These are phyloP conservation scores for Allacma fusca DNA, from an alignment of 2,888 invertebrate genomes.

Conservation along the genomic window DNA sequence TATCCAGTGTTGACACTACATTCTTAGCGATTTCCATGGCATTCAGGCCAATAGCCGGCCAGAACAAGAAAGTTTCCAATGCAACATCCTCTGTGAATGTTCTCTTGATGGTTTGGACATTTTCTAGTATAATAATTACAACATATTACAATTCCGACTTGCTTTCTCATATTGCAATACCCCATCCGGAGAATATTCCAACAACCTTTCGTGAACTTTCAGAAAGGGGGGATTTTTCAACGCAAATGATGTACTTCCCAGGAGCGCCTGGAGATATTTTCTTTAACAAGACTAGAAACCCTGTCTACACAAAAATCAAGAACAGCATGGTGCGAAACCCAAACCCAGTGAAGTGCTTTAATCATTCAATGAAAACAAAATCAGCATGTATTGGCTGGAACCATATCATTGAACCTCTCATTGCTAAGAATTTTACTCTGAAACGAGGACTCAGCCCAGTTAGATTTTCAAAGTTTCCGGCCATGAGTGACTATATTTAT, in stretches of 20 bases:
- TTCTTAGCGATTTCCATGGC: not conserved
- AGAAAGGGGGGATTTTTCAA: not conserved
- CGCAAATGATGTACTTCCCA: constrained; percentile 23
- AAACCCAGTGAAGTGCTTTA: not conserved
- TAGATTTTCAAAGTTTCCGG: not conserved
- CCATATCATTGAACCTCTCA: not conserved
- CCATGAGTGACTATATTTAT: not conserved
- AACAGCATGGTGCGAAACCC: not conserved
- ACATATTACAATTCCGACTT: constrained; percentile 29
- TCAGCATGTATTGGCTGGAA: constrained; percentile 27
- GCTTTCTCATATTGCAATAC: not conserved
- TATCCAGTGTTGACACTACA: too few species aligned
- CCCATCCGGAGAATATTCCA: not conserved
- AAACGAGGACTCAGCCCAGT: not conserved
- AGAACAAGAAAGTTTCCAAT: not conserved
- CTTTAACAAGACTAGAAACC: constrained; percentile 18
- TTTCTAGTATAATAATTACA: not conserved
- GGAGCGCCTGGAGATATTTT: constrained; percentile 10
- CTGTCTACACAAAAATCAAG: constrained; percentile 11
- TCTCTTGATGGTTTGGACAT: constrained; percentile 4
- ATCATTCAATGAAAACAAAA: not conserved
- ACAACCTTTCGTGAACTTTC: constrained; percentile 6
- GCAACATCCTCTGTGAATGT: not conserved
- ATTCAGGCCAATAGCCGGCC: not conserved
- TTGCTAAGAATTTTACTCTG: constrained; percentile 29